Percentiles rank a stretch among this genome's conserved stretches.
These are phyloP conservation scores for Nesogale talazaci DNA, from an alignment of 2,113 vertebrate genomes.

Conservation along the genomic window DNA sequence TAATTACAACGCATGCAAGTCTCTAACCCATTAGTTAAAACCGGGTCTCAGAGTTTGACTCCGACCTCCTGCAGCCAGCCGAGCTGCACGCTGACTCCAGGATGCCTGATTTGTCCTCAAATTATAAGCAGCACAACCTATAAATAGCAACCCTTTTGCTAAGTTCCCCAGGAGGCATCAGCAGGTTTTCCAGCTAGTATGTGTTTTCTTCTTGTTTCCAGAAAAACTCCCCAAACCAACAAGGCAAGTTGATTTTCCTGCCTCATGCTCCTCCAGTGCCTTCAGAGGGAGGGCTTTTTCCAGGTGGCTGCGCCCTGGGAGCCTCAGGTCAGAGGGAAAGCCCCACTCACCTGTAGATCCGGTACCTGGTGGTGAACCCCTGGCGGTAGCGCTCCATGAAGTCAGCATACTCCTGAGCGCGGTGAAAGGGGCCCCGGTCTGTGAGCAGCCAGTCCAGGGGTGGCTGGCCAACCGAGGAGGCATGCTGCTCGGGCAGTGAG, in stretches of 20 bases:
- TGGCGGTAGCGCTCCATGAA: constrained; percentile 97
- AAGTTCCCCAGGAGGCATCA: constrained; percentile 68
- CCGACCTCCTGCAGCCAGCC: constrained; percentile 37
- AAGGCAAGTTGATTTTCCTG: not conserved
- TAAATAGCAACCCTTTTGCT: constrained; percentile 79
- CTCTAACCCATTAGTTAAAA: constrained; percentile 71
- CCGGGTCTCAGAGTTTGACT: constrained; percentile 46
- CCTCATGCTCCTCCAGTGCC: not conserved
- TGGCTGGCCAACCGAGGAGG: constrained; percentile 76
- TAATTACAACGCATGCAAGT: constrained; percentile 67
- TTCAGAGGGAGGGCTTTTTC: not conserved
- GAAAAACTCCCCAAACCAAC: constrained; percentile 30
- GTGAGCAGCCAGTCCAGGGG: constrained; percentile 98
- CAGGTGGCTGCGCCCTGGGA: not conserved
- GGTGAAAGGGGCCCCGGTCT: constrained; percentile 97
- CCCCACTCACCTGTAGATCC: constrained; percentile 96
- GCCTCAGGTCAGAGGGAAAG: too few relatives aligned
- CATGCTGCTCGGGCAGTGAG: constrained; percentile 76
- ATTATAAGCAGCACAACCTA: constrained; percentile 76
- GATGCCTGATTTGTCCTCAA: constrained; percentile 71
- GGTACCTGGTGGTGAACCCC: constrained; percentile 98
- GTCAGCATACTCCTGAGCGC: constrained; percentile 95
- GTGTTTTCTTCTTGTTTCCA: constrained; percentile 53
- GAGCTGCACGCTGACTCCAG: constrained; percentile 53
- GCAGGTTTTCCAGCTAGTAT: constrained; percentile 62